Base-by-base conservation (phyloP, 2,797 vertebrate species). In the Sebastes nivosus region DNA sequence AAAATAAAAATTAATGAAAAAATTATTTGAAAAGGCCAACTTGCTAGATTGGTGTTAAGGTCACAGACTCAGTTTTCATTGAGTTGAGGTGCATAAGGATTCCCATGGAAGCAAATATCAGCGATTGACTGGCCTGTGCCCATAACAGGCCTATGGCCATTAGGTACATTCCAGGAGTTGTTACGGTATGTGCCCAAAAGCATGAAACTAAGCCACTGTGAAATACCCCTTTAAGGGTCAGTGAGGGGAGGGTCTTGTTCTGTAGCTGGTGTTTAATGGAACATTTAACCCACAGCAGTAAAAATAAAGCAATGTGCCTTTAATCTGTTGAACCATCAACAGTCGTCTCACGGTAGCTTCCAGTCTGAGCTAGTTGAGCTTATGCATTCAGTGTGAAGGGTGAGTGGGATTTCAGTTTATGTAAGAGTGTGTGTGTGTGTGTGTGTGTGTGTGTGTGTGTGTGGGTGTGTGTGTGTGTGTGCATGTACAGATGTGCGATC, bases 311-410 rank as follows among this genome's bases (percentile, higher is more conserved):
- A 77, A 71, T 11, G 64, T 46, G 64, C 67, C 77, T 88, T 86
- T 86, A 82, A 87, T 94, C 90, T 90, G 93, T 89, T 93, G 92
- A 88, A 92, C 70, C 63, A 60, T 91, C 93, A 94, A 93, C 94
- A 90, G 71, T 93, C 84, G 90, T 94, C 90, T 87, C 29, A 77
- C 18, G 69, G 42, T 64, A 50, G 66, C 67, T 77, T 87, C 55
- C 78, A 85, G 71, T 80, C 67, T 65, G 67, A 73, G 72, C 58
- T 70, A 66, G 72, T 46, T 57, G 27, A 84, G 80, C 52, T 87
- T 70, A 73, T 80, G 72, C 12, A 20, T 75, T 86, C 65, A 83
- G 69, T 84, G 67, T 74, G 29, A 58, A 18, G 63, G 36, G 18
- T 80, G 63, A 60, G 38, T 60, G 71, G 42, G 60, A 65, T 67